Conservation (phyloP, 2,113 vertebrate species). For the Phoxinus phoxinus region DNA sequence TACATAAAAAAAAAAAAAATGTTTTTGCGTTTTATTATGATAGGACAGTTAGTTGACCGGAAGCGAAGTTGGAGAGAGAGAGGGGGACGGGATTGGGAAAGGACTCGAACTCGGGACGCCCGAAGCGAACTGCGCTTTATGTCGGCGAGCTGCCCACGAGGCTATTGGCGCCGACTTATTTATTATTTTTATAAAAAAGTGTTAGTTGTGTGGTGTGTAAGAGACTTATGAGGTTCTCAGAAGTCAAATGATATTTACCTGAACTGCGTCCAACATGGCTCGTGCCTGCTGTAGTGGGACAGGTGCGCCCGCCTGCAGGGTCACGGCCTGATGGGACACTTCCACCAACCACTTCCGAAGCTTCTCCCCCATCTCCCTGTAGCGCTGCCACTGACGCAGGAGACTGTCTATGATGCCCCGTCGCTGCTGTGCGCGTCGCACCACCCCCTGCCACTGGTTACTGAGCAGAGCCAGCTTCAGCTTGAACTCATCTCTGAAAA, state of each 20-base stretch:
- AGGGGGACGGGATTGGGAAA: too few species aligned
- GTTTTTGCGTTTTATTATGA: too few species aligned
- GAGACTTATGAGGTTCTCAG: too few species aligned
- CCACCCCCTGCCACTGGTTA: slow-evolving; percentile 97
- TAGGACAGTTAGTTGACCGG: too few species aligned
- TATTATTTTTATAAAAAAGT: too few species aligned
- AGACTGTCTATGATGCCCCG: slow-evolving; percentile 94
- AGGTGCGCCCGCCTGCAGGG: slow-evolving; percentile 69
- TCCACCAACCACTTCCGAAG: slow-evolving; percentile 88
- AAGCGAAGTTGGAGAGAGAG: too few species aligned
- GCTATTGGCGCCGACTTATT: too few species aligned
- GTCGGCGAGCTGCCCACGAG: too few species aligned
- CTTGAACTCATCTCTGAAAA: slow-evolving; percentile 90
- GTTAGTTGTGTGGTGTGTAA: too few species aligned
- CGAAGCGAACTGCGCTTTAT: too few species aligned
- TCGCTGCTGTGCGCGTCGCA: slow-evolving; percentile 92
- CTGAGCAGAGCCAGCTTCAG: slow-evolving; percentile 90
- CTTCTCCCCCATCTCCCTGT: slow-evolving; percentile 90
- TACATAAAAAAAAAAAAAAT: too few species aligned
- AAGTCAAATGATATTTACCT: slow-evolving; percentile 73
- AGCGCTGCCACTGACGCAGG: slow-evolving; percentile 94
- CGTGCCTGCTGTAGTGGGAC: slow-evolving; percentile 88
- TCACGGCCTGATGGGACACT: slow-evolving; percentile 75
- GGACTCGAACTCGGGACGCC: too few species aligned
- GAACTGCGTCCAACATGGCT: slow-evolving; percentile 86